Base-by-base conservation (phyloP, 1,140 invertebrate genomes). In the Phymorhynchus buccinoides region DNA sequence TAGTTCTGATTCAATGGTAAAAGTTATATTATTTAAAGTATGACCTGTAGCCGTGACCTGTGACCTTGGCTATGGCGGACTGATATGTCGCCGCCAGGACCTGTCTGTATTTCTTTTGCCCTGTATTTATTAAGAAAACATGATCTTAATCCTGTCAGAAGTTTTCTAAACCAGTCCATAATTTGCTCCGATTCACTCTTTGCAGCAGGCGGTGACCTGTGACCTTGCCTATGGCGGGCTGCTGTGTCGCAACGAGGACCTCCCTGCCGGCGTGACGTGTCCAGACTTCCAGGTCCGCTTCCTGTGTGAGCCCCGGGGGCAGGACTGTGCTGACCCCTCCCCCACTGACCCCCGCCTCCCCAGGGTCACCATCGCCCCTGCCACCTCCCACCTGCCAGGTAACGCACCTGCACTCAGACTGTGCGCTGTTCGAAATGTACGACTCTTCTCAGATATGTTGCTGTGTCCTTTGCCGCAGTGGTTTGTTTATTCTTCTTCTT, bases 261-360 rank as follows among this genome's bases (percentile, higher is more conserved):
- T 92, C 77, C 86, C 86, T 0, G 82, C 80, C 22, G 89, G 89
- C 2, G 86, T 90, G 22, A 62, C 80, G 68, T 94, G 94, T 86
- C 88, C 88, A 42, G 96, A 97, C 90, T 97, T 96, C 91, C 96
- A 97, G 91, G 95, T 97, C 27, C 94, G 96, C 41, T 95, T 96
- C 44, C 93, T 95, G 41, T 97, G 96, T 90, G 92, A 95, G 66
- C 88, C 89, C 32, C 84, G 88, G 73, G 86, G 83, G 44, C 35
- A 88, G 48, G 85, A 87, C 62, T 90, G 86, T 62, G 37, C 27
- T n/a, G 73, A 52, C 68, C 39, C 39, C 6, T 35, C 39, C 79
- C 35, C 41, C 37, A 6, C 83, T 35, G 41, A 37, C 56, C 39
- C 44, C 30, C 66, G 1, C 62, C 66, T 4, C 66, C 37, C 22